Conservation (phyloP, 2,888 invertebrate genomes). For the Saturnia japonica region DNA sequence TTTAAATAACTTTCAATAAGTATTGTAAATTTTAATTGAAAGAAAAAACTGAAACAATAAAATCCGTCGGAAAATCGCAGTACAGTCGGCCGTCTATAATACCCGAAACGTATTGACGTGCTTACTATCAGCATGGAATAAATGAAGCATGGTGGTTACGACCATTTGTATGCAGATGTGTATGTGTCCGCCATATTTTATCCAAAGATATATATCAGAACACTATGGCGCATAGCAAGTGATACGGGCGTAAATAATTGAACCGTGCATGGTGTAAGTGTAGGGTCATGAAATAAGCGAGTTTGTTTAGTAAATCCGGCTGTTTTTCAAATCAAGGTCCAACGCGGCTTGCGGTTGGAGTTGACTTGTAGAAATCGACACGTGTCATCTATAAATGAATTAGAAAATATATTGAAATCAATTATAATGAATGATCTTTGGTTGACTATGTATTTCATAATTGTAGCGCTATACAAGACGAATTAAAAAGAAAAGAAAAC, state of each 20-base stretch:
- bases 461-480: too few relatives aligned
- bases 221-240: slow-evolving; percentile 44
- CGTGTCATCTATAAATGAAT: too few relatives aligned
- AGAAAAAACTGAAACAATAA: neutral
- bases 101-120: slow-evolving; percentile 33
- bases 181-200: slow-evolving; percentile 44
- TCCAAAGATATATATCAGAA: slow-evolving; percentile 49
- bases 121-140: slow-evolving; percentile 38
- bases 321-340: too few relatives aligned
- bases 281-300: neutral
- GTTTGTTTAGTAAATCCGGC: neutral
- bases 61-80: neutral
- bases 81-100: slow-evolving; percentile 35
- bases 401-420: too few relatives aligned
- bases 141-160: slow-evolving; percentile 43
- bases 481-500: too few relatives aligned
- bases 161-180: slow-evolving; percentile 56
- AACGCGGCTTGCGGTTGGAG: too few relatives aligned
- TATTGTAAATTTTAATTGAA: slow-evolving; percentile 12
- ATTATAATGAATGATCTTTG: too few relatives aligned
- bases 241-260: slow-evolving; percentile 5
- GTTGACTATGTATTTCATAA: too few relatives aligned
- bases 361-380: too few relatives aligned
- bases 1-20: slow-evolving; percentile 8
- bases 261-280: slow-evolving; percentile 13